Conservation (phyloP, 2,797 vertebrate species). For the Sternotherus odoratus region DNA sequence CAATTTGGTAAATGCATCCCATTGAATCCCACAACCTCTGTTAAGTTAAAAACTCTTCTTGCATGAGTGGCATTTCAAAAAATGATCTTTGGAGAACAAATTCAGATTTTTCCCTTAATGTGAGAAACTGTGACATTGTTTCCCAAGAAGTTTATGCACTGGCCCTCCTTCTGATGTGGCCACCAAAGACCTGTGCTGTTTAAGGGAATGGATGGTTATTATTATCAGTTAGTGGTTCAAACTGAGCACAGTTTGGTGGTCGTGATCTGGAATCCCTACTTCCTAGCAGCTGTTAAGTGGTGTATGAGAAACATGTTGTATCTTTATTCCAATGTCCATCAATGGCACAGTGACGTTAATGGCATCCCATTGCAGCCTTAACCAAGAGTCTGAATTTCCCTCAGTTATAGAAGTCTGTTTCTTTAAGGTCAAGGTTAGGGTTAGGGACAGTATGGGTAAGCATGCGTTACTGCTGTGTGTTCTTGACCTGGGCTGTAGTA, state of each 20-base stretch:
- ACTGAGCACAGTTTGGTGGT: not conserved
- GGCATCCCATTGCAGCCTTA: not conserved
- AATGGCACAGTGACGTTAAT: not conserved
- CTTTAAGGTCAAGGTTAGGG: not conserved
- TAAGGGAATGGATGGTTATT: not conserved
- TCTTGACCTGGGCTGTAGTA: not conserved
- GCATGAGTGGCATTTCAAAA: not conserved
- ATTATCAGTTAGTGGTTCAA: not conserved
- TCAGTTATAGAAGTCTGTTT: not conserved
- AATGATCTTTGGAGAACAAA: not conserved
- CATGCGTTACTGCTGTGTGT: not conserved
- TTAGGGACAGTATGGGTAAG: not conserved
- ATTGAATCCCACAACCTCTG: rapidly evolving
- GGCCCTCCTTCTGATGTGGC: not conserved
- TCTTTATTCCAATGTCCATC: not conserved
- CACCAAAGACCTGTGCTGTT: not conserved
- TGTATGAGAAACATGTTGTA: not conserved
- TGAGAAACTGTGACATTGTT: rapidly evolving
- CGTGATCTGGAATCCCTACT: not conserved
- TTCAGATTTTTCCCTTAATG: rapidly evolving
- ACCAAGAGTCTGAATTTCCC: not conserved
- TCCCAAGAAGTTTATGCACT: not conserved
- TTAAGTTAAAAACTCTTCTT: not conserved
- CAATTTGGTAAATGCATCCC: rapidly evolving
- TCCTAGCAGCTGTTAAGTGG: not conserved